phyloP scores from a whole-genome alignment of 2,797 vertebrate species.

The Acipenser transmontanus region DNA sequence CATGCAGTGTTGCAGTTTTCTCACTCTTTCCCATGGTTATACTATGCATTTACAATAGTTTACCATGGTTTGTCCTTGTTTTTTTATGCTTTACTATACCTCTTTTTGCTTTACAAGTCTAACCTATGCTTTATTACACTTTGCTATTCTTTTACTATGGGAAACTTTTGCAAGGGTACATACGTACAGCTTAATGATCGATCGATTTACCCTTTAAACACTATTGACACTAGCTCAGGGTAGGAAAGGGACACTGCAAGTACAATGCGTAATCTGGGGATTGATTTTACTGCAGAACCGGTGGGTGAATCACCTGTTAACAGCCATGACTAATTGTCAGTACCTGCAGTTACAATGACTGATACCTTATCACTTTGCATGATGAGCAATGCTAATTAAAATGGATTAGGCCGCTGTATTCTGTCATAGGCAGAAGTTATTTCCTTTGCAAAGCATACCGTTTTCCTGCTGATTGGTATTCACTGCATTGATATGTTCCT shows the following conservation, averaged over 20 bases:
- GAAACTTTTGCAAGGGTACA: no score
- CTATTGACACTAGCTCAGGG: no score
- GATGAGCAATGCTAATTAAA: constrained; percentile 71
- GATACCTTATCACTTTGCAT: constrained; percentile 69
- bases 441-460: constrained; percentile 50
- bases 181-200: no score
- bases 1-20: no score
- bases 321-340: constrained; percentile 71
- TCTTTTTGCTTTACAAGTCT: no score
- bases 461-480: constrained; percentile 48
- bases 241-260: not conserved
- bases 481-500: constrained; percentile 11
- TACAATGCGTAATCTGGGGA: constrained; percentile 13
- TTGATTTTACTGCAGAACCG: constrained; percentile 15
- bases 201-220: no score
- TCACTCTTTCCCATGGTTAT: no score
- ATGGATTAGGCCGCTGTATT: constrained; percentile 60
- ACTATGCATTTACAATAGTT: no score
- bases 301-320: constrained; percentile 37
- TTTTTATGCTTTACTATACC: no score
- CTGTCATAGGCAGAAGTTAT: constrained; percentile 52
- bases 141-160: no score
- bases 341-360: constrained; percentile 67
- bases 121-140: no score
- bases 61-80: no score